Evolutionary conservation across 2,797 vertebrate species (phyloP).

Genomic region (Sus cebifrons): DNA sequence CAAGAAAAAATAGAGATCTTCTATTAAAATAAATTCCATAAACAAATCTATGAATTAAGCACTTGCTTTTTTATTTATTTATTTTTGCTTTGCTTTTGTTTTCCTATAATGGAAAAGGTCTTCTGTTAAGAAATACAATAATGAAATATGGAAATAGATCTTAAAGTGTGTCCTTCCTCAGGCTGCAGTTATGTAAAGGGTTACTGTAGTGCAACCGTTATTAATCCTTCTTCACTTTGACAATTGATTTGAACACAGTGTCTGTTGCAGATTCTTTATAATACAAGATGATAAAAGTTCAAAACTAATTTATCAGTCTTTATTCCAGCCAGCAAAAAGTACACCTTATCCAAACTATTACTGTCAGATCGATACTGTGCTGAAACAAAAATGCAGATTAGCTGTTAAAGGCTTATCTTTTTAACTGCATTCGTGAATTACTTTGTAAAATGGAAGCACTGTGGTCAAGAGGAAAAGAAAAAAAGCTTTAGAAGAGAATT

Average conservation of each 20-base stretch:
- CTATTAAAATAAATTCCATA: slow-evolving; percentile 53
- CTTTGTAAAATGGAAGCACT: slow-evolving; percentile 67
- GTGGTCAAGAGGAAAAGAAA: neutral
- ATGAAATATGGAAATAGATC: slow-evolving; percentile 87
- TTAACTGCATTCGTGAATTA: slow-evolving; percentile 74
- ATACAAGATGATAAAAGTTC: slow-evolving; percentile 89
- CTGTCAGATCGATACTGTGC: slow-evolving; percentile 84
- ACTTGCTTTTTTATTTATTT: slow-evolving; percentile 35
- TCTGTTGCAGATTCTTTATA: slow-evolving; percentile 87
- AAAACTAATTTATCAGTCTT: slow-evolving; percentile 89
- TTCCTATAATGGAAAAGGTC: slow-evolving; percentile 79
- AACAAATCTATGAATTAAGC: slow-evolving; percentile 82
- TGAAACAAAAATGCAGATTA: slow-evolving; percentile 78
- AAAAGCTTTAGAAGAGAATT: slow-evolving; percentile 60
- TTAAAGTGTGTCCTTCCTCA: slow-evolving; percentile 79
- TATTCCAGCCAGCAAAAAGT: slow-evolving; percentile 87
- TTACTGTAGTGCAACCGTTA: slow-evolving; percentile 88
- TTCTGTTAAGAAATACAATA: slow-evolving; percentile 86
- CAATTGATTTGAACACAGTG: slow-evolving; percentile 89
- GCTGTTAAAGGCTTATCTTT: slow-evolving; percentile 77
- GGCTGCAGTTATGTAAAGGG: slow-evolving; percentile 85
- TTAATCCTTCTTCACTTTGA: slow-evolving; percentile 89
- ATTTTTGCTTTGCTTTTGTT: neutral
- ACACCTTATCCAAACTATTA: slow-evolving; percentile 76
- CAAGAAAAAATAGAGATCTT: slow-evolving; percentile 15